A percentile compares a stretch with the other conserved stretches of the same genome.
These are phyloP conservation scores for Herminia tarsipennalis DNA, from an alignment of 2,888 invertebrate species.

Conservation along the genomic window DNA sequence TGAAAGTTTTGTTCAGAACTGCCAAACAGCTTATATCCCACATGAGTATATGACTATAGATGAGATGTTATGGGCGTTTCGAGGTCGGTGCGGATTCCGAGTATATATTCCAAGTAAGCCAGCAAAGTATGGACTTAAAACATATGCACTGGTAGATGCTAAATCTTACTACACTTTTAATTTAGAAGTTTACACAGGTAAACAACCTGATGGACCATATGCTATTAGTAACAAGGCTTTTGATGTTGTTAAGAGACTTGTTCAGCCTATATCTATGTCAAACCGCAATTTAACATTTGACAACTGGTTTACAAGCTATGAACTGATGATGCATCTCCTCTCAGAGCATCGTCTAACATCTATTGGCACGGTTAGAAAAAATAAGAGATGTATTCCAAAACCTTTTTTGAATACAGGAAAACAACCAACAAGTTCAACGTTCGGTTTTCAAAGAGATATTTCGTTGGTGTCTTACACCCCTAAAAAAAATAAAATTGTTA, in stretches of 20 bases:
- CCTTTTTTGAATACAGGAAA: constrained; percentile 12
- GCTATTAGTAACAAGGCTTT: constrained; percentile 9
- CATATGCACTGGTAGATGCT: constrained; percentile 17
- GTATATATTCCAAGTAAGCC: constrained; percentile 16
- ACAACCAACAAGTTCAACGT: constrained; percentile 7
- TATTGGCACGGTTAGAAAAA: not conserved
- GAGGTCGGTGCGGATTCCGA: constrained; percentile 17
- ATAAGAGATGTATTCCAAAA: constrained; percentile 20
- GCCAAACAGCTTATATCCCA: constrained; percentile 1
- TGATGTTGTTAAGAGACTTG: constrained; percentile 22
- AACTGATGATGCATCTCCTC: constrained; percentile 7
- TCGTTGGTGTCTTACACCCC: constrained; percentile 15
- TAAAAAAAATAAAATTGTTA: constrained; percentile 20
- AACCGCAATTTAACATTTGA: constrained; percentile 22
- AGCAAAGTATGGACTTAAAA: constrained; percentile 26
- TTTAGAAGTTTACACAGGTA: constrained; percentile 16
- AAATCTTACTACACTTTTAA: not conserved
- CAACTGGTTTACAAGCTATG: constrained; percentile 21
- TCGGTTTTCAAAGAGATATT: constrained; percentile 7
- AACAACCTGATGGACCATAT: not conserved
- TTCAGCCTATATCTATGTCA: constrained; percentile 12
- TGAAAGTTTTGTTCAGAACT: constrained; percentile 9
- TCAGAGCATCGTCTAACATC: constrained; percentile 2
- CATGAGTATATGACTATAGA: constrained; percentile 19
- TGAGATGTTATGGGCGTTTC: constrained; percentile 12